Base-by-base conservation (phyloP, 2,888 invertebrate genomes). In the Lithosia quadra region DNA sequence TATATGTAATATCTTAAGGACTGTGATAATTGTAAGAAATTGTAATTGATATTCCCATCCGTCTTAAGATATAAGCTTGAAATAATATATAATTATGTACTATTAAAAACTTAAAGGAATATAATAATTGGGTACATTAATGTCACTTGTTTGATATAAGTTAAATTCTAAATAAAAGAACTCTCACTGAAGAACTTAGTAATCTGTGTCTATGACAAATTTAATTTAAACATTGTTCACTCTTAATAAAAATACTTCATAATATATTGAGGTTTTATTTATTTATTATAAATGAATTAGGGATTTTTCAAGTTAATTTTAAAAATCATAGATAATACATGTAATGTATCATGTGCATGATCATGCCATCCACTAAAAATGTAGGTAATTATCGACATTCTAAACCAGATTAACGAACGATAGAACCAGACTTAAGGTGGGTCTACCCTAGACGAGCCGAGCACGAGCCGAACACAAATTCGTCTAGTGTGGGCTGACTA, bases 11-110 rank as follows among this genome's bases (percentile, higher is more conserved):
- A 75, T 62, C 63, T 69, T 82, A 83, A 83, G 82, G 74, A 84
- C 84, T 88, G 89, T 89, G 88, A 89, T 88, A 87, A 82, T 75
- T 59, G 76, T 77, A 82, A 78, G 76, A 82, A 76, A 76, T 76
- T 75, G 76, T 74, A 76, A 82, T 80, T 79, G 78, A 78, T 76
- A 69, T 80, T 78, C 84, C 84, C 84, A 85, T 87, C 88, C 87
- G 81, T 74, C 67, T 70, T 73, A 67, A 56, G 21, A 34, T 61
- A 70, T 74, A 70, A 67, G 69, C 36, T 67, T 63, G 22, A 71
- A 65, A 63, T 34, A 22, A 34, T 49, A 55, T 55, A 49, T 62
- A 55, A 21, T n/a, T 24, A 33, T 18, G 34, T 10, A 58, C 28
- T 58, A 18, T 13, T 13, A 33, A 33, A n/a, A 58, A 33, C 9